These are phyloP conservation scores for Bucco capensis DNA, from an alignment of 2,113 vertebrate species.

Conservation along the genomic window DNA sequence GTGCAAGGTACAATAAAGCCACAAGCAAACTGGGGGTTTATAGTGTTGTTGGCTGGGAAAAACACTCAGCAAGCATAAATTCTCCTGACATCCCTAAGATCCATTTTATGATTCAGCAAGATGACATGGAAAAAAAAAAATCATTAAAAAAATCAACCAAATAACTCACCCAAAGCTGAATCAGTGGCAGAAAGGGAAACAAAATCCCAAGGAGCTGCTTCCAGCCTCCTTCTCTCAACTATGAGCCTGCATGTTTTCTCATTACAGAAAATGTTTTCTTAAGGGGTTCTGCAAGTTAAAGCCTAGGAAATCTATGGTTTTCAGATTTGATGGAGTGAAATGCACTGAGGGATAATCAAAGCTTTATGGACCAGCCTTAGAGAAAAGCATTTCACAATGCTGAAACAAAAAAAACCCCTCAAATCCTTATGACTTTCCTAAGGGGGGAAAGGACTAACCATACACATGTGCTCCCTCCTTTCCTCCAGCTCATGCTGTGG, in stretches of 20 bases:
- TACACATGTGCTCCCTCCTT: not conserved
- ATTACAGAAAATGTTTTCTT: slow-evolving; percentile 19
- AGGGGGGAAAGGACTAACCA: not conserved
- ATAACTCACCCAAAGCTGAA: not conserved
- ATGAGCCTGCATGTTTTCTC: not conserved
- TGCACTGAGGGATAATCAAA: slow-evolving; percentile 34
- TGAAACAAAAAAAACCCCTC: not conserved
- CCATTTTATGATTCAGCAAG: not conserved
- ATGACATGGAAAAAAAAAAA: not conserved
- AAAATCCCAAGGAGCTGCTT: not conserved
- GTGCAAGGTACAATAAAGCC: not conserved
- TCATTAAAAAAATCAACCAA: not conserved
- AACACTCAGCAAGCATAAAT: not conserved
- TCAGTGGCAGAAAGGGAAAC: not conserved
- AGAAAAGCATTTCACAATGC: slow-evolving; percentile 23
- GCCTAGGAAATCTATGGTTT: slow-evolving; percentile 40
- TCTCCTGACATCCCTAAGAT: not conserved
- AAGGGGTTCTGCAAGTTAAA: slow-evolving; percentile 19
- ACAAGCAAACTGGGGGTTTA: not conserved
- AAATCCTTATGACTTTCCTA: slow-evolving; percentile 11
- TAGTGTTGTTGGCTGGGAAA: not conserved
- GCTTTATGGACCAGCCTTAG: slow-evolving; percentile 13
- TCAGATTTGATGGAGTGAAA: slow-evolving; percentile 62
- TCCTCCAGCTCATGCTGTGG: not conserved
- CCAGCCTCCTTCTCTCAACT: not conserved